A percentile compares a stretch with the other conserved stretches of the same genome.
Evolutionary conservation across 2,888 invertebrate genomes (phyloP).

Genomic region (Orthosia gothica): DNA sequence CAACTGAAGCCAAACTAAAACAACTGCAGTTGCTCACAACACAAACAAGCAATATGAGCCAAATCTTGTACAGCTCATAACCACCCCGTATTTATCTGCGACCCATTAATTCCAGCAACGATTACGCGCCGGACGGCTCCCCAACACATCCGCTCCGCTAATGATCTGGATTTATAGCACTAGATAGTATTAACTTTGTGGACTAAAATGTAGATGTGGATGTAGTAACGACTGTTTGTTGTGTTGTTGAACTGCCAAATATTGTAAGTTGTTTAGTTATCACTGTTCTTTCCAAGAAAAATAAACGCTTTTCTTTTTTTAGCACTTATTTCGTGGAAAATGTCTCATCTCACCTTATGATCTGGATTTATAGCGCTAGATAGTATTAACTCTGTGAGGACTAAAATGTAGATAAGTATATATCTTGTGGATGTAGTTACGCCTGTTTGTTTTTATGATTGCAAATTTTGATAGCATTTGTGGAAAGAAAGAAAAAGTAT

Average conservation of each 20-base stretch:
- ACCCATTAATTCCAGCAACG: conserved; percentile 62
- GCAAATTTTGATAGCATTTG: no score
- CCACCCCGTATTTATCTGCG: conserved; percentile 53
- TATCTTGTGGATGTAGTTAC: no score
- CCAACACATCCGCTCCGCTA: conserved; percentile 67
- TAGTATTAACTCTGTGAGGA: conserved; percentile 59
- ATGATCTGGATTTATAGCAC: conserved; percentile 72
- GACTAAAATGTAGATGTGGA: conserved; percentile 34
- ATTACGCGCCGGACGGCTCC: conserved; percentile 53
- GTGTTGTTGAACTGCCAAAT: neutral
- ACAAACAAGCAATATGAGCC: conserved; percentile 17
- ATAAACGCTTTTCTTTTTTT: no score
- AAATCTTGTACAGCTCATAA: conserved; percentile 38
- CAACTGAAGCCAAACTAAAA: conserved; percentile 1
- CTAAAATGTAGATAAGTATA: conserved; percentile 26
- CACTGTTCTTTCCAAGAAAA: no score
- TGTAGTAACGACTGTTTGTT: conserved; percentile 4
- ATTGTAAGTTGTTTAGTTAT: no score
- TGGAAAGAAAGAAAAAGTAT: no score
- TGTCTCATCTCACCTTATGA: conserved; percentile 48
- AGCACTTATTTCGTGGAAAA: no score
- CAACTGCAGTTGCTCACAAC: conserved; percentile 2
- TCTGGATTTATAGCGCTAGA: conserved; percentile 70
- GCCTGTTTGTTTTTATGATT: neutral
- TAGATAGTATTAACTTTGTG: conserved; percentile 63